Base-by-base conservation (phyloP, 2,113 vertebrate genomes). In the Talpa occidentalis region DNA sequence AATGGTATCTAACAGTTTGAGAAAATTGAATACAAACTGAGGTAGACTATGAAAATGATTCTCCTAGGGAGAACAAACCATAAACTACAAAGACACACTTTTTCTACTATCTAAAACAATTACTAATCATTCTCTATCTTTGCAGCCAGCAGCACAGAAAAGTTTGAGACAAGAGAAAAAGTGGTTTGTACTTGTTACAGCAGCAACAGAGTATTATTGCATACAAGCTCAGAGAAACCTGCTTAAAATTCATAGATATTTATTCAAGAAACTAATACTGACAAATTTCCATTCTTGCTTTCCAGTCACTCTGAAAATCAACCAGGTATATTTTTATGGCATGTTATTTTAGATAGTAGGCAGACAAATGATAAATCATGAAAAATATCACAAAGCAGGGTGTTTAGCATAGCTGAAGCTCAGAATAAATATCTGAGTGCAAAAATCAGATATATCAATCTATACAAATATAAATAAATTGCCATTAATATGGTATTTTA, bases 101-200 rank as follows among this genome's bases (percentile, higher is more conserved):
- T 96, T 28, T 79, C 74, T 90, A 16, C 47, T 91, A 40, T 54
- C 42, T 47, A 73, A 73, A 91, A 92, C n/a, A 84, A 83, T 66
- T 74, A 78, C 15, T 32, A 91, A 24, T 88, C 94, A 62, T 91
- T 91, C n/a, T 74, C 28, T 74, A 40, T 6, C 62, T 30, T 94
- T 91, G n/a, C 11, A 89, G 6, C 1, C 62, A 85, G 32, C 4
- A 72, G 32, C 47, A 69, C 17, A 86, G 22, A 6, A 17, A n/a
- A 60, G 21, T 80, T 93, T 30, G 42, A 47, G 37, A 26, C 30
- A 15, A 1, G 11, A 94, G 19, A 26, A 89, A 77, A 88, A 69
- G 0, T 70, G 15, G 9, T 54, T 92, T 78, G 35, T 2, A 89
- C 64, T 88, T 76, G 8, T 12, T 30, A 49, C 0, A 77, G 10